These are phyloP conservation scores for Cryptophagus acutangulus DNA, from an alignment of 2,888 invertebrate species.

Conservation along the genomic window DNA sequence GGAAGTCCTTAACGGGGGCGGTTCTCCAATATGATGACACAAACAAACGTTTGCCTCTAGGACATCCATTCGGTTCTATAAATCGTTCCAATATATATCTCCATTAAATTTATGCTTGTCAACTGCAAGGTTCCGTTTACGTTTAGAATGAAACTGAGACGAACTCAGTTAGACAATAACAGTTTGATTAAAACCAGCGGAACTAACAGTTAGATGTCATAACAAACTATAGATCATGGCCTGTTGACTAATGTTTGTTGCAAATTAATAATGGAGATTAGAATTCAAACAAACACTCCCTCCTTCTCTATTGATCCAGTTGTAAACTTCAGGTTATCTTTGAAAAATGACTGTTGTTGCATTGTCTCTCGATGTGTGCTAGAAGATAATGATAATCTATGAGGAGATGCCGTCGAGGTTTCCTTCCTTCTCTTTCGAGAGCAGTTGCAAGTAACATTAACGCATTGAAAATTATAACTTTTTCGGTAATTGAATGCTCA, in stretches of 20 bases:
- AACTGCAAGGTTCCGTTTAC: constrained; percentile 22
- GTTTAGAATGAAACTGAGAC: constrained; percentile 30
- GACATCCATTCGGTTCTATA: constrained; percentile 31
- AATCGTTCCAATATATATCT: constrained; percentile 30
- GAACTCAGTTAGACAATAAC: constrained; percentile 25
- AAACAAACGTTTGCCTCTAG: constrained; percentile 36
- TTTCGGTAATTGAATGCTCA: too few relatives aligned
- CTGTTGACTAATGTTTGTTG: constrained; percentile 8
- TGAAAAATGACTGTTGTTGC: too few relatives aligned
- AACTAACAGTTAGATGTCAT: constrained; percentile 28
- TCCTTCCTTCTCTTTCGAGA: too few relatives aligned
- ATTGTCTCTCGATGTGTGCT: too few relatives aligned
- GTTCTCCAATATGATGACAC: constrained; percentile 33
- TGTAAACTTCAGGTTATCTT: too few relatives aligned
- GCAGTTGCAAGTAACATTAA: too few relatives aligned
- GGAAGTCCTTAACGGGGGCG: too few relatives aligned
- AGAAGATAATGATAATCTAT: too few relatives aligned
- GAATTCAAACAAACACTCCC: constrained; percentile 1
- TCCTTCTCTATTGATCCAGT: too few relatives aligned
- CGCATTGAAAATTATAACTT: too few relatives aligned
- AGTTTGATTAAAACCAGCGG: constrained; percentile 30
- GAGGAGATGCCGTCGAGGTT: too few relatives aligned
- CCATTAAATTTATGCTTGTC: constrained; percentile 33
- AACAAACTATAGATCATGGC: constrained; percentile 21
- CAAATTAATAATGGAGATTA: constrained; percentile 8